Conservation (phyloP, 2,888 invertebrate species). For the Parnassius mnemosyne region DNA sequence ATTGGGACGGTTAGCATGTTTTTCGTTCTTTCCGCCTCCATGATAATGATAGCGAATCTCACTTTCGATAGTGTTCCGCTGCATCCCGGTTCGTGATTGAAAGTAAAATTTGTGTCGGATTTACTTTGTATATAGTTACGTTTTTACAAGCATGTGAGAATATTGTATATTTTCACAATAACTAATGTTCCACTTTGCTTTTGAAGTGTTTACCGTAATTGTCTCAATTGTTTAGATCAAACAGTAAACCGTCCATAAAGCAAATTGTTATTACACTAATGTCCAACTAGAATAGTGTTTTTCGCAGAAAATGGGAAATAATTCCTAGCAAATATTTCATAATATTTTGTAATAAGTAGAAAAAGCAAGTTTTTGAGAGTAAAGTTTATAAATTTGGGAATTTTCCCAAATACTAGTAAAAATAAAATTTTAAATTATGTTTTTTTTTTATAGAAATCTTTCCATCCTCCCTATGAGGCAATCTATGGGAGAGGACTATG, state of each 20-base stretch:
- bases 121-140: constrained; percentile 32
- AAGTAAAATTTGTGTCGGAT: constrained; percentile 37
- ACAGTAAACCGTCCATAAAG: constrained; percentile 11
- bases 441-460: no score
- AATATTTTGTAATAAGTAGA: not conserved
- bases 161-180: not conserved
- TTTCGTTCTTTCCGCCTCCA: constrained; percentile 38
- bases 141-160: not conserved
- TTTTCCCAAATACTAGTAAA: no score
- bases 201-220: not conserved
- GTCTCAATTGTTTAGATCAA: not conserved
- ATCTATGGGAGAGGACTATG: no score
- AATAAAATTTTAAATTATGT: no score
- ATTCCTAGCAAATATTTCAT: not conserved
- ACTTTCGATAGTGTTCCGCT: constrained; percentile 45
- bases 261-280: constrained; percentile 11
- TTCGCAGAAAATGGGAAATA: constrained; percentile 11
- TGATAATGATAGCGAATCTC: constrained; percentile 40
- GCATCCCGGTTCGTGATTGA: constrained; percentile 25
- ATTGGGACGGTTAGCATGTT: constrained; percentile 31
- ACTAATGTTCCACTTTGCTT: not conserved
- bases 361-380: not conserved
- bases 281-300: constrained; percentile 2
- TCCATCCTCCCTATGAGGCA: no score
- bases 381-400: not conserved